These are phyloP conservation scores for Mythimna loreyi DNA, from an alignment of 2,888 invertebrate species.

Conservation along the genomic window DNA sequence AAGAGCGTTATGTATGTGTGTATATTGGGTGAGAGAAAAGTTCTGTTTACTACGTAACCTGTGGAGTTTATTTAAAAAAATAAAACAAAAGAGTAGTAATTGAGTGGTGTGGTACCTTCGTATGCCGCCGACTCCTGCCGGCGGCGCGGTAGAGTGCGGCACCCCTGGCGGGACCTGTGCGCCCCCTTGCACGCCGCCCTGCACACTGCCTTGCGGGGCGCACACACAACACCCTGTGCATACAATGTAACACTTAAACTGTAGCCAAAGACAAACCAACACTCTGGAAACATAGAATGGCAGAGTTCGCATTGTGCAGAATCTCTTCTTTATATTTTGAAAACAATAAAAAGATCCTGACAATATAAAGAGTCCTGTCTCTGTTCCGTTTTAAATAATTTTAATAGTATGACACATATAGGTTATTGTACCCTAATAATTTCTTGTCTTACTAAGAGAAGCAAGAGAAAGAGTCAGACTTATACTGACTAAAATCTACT, in stretches of 20 bases:
- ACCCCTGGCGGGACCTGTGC: constrained; percentile 89
- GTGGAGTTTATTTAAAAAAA: constrained; percentile 29
- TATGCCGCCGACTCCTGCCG: constrained; percentile 91
- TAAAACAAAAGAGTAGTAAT: constrained; percentile 28
- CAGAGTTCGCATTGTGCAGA: background rate
- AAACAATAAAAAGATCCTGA: background rate
- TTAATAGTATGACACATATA: constrained; percentile 24
- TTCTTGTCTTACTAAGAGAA: too few relatives aligned
- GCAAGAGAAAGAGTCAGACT: too few relatives aligned
- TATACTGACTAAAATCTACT: too few relatives aligned
- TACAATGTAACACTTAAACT: constrained; percentile 61
- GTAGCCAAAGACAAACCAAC: constrained; percentile 35
- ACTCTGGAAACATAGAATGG: constrained; percentile 18
- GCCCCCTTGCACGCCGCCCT: constrained; percentile 88
- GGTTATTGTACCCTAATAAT: background rate
- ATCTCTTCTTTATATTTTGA: background rate
- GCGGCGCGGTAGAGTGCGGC: constrained; percentile 88
- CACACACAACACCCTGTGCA: constrained; percentile 89
- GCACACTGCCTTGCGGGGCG: constrained; percentile 91
- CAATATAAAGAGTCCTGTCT: background rate
- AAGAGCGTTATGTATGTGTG: constrained; percentile 19
- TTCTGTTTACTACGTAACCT: constrained; percentile 45
- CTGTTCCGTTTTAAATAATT: background rate
- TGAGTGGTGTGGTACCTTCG: constrained; percentile 82
- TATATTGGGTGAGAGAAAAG: constrained; percentile 11